Evolutionary conservation across 2,113 vertebrate genomes (phyloP), one percentile per base, ranked within the genome.

Genomic region (Lampris incognitus): DNA sequence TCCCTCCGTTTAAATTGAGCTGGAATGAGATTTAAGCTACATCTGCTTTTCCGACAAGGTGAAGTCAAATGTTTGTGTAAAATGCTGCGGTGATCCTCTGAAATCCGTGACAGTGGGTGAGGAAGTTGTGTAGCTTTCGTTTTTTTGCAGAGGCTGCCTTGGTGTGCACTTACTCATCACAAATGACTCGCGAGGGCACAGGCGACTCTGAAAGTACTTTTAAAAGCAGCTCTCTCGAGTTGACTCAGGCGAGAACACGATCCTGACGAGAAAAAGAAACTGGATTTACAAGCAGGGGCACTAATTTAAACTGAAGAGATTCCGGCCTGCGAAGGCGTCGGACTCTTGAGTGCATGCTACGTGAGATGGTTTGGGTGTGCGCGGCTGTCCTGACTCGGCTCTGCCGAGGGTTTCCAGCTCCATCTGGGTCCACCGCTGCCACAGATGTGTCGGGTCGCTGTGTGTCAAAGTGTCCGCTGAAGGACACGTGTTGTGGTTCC

Each of bases 151-250:
- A 24, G 66, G 79, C 44, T 74, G 50, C 52, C 70, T 37, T 65
- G 24, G 66, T 66, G 66, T 72, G 56, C 68, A 79, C 91, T 93
- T 91, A 92, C 83, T 93, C 92, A 93, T 90, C 91, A 92, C 66
- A 85, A 89, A 91, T 91, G 72, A 71, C 54, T 78, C 62, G 58
- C 87, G 82, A 56, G 67, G 39, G 75, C 72, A 90, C 66, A 67
- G 76, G 78, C 78, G 81, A 73, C 72, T 71, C 41, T 58, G 24
- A 37, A 5, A 37, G 2, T 49, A 13, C 40, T 7, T 54, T 38
- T 52, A 11, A 41, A 40, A 48, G 42, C 11, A 13, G 38, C 76
- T 60, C 51, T 90, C 65, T 72, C 48, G 82, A 66, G 73, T 74
- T 92, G 91, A 93, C 83, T 92, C 89, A 83, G 36, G 51, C 9